Percentiles rank a stretch among this genome's conserved stretches.
Evolutionary conservation across 2,888 invertebrate species (phyloP).

Genomic region (Phalangium opilio): DNA sequence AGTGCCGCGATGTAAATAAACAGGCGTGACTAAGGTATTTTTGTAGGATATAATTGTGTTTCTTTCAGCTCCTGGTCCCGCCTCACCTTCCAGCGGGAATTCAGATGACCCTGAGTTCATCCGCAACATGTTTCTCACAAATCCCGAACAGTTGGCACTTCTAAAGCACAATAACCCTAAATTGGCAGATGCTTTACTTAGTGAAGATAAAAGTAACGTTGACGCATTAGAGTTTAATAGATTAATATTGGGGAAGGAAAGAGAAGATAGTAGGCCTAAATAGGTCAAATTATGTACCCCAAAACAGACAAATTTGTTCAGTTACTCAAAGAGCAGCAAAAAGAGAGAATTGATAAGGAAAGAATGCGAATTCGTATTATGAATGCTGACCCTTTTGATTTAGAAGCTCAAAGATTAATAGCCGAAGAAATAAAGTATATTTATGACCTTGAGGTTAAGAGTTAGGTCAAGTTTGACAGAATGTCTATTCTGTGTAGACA

Average conservation of each 20-base stretch:
- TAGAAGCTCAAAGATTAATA: conserved; percentile 83
- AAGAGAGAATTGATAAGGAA: conserved; percentile 63
- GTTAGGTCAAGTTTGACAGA: neutral
- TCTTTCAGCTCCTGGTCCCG: no score
- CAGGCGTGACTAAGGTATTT: no score
- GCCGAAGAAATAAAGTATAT: conserved; percentile 75
- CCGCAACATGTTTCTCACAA: conserved; percentile 67
- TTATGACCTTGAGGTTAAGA: conserved; percentile 1
- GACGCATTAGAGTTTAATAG: neutral
- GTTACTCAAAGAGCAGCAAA: conserved; percentile 49
- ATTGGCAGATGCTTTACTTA: conserved; percentile 74
- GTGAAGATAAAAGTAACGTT: conserved; percentile 42
- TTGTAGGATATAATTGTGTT: no score
- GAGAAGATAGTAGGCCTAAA: no score
- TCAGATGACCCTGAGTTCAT: conserved; percentile 69
- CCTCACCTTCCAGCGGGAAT: neutral
- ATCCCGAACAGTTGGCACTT: conserved; percentile 76
- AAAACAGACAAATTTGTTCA: conserved; percentile 5
- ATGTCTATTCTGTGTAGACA: conserved; percentile 23
- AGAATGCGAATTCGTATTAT: conserved; percentile 70
- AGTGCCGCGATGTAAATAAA: no score
- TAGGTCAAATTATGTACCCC: neutral
- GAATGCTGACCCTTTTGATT: conserved; percentile 87
- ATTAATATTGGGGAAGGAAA: no score
- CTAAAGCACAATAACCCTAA: conserved; percentile 85